Conservation (phyloP, 2,888 invertebrate species). For the Caradrina clavipalpis region DNA sequence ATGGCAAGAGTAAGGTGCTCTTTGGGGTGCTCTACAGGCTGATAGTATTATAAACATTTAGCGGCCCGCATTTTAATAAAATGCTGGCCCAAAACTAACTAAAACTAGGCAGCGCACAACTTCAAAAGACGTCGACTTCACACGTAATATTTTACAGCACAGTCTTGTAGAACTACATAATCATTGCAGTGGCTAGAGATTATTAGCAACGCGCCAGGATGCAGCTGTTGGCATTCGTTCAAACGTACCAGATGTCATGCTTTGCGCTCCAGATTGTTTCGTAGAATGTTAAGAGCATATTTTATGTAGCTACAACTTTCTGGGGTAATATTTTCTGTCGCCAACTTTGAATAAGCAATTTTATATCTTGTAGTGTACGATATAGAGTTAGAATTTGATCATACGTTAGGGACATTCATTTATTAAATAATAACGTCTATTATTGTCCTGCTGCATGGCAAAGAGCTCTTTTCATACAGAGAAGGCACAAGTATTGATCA, state of each 20-base stretch:
- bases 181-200: conserved; percentile 51
- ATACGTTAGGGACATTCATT: no score
- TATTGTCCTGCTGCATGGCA: no score
- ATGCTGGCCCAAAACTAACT: no score
- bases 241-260: conserved; percentile 61
- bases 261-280: conserved; percentile 42
- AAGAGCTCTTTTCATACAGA: no score
- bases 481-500: no score
- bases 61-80: no score
- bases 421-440: no score
- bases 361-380: no score
- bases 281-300: conserved; percentile 46
- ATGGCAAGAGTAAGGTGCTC: no score
- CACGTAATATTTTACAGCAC: conserved; percentile 12
- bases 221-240: conserved; percentile 68
- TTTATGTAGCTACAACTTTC: conserved; percentile 20
- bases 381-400: no score
- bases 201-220: conserved; percentile 53
- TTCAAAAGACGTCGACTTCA: conserved; percentile 10
- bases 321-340: not conserved
- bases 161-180: conserved; percentile 44
- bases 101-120: not conserved
- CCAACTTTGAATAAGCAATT: not conserved
- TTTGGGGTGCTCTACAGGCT: no score
- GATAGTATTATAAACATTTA: no score